Conservation (phyloP, 2,888 invertebrate species). For the Eurytoma adleriae region DNA sequence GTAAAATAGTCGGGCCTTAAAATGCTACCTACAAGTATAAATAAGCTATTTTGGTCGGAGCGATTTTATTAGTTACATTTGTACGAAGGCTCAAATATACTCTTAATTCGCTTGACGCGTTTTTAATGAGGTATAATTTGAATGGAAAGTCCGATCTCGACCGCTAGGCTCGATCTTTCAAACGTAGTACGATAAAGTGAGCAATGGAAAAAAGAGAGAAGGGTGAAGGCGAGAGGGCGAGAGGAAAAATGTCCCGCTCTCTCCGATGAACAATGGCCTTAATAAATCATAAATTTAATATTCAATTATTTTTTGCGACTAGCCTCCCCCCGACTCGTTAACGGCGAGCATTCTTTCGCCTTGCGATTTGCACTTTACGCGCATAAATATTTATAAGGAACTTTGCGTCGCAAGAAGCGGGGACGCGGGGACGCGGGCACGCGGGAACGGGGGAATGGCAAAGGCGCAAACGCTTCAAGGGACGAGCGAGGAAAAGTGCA, state of each 20-base stretch:
- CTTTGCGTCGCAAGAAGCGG: no score
- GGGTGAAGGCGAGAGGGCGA: not conserved
- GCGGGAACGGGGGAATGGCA: not conserved
- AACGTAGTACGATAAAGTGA: constrained; percentile 32
- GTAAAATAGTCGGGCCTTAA: no score
- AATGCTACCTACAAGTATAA: no score
- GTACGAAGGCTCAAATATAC: constrained; percentile 50
- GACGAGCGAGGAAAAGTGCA: not conserved
- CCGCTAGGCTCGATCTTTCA: constrained; percentile 24
- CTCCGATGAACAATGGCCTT: constrained; percentile 44
- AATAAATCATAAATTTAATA: constrained; percentile 55
- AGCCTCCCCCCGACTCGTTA: not conserved
- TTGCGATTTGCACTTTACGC: not conserved
- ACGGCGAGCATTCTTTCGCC: no score
- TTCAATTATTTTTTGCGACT: constrained; percentile 51
- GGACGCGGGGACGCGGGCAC: no score
- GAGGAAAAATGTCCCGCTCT: not conserved
- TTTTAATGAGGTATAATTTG: constrained; percentile 58
- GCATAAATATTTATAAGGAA: no score
- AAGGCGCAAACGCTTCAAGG: not conserved
- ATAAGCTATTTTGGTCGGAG: constrained; percentile 43
- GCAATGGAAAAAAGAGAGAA: not conserved
- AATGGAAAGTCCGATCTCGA: not conserved
- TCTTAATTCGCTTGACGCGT: constrained; percentile 57
- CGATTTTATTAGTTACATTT: constrained; percentile 22